Conservation (phyloP, 2,888 invertebrate species). For the Tuta absoluta region DNA sequence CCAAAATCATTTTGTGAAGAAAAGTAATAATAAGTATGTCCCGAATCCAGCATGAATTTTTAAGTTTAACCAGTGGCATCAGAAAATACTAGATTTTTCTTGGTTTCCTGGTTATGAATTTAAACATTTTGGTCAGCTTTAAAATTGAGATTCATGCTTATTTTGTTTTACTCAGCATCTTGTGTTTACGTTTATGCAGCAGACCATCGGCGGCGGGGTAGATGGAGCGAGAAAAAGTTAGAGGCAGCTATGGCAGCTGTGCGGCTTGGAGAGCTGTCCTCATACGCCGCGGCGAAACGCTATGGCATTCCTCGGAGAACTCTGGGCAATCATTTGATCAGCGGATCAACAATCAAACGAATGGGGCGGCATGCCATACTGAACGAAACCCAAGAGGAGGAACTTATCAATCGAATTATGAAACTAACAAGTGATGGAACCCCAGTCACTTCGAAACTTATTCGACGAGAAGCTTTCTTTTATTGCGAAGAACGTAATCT, state of each 20-base stretch:
- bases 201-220: no score
- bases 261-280: not conserved
- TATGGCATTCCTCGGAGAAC: constrained; percentile 14
- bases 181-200: no score
- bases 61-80: no score
- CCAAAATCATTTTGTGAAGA: no score
- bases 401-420: not conserved
- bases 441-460: constrained; percentile 22
- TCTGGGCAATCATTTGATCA: not conserved
- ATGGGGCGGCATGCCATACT: not conserved
- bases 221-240: no score
- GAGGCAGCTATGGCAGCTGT: not conserved
- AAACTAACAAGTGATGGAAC: not conserved
- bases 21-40: no score
- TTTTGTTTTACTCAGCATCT: no score
- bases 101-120: no score
- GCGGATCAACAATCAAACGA: not conserved
- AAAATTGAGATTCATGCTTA: no score
- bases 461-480: constrained; percentile 25
- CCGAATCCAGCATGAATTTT: no score
- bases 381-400: not conserved
- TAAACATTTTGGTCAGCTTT: no score
- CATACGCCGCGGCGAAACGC: not conserved
- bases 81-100: no score
- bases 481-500: constrained; percentile 28